These are phyloP conservation scores for Drosophila aldrichi DNA, from an alignment of 2,888 invertebrate species.

Conservation along the genomic window DNA sequence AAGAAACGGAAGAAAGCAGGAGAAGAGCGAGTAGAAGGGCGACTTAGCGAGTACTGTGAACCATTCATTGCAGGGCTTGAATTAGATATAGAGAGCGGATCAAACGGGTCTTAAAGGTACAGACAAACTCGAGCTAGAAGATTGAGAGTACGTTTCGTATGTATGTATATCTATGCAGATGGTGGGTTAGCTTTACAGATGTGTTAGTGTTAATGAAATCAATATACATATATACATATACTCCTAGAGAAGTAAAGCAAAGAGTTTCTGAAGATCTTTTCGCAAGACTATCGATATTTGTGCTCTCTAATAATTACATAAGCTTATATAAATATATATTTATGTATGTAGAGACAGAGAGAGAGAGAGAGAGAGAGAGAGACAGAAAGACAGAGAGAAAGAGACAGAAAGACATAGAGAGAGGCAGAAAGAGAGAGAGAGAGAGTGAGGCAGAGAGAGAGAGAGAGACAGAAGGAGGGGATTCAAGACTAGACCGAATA, in stretches of 20 bases:
- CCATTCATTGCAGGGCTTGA: background rate
- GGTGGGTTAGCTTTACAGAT: constrained; percentile 31
- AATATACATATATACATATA: constrained; percentile 50
- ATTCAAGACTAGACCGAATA: constrained; percentile 18
- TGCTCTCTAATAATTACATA: constrained; percentile 45
- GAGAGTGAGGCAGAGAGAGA: constrained; percentile 11
- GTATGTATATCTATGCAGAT: constrained; percentile 9
- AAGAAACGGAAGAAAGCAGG: constrained; percentile 37
- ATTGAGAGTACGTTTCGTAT: constrained; percentile 3
- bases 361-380: constrained; percentile 5
- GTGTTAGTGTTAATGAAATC: constrained; percentile 32
- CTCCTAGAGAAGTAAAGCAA: constrained; percentile 26
- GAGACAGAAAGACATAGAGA: constrained; percentile 10
- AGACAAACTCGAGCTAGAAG: background rate
- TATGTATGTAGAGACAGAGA: constrained; percentile 13
- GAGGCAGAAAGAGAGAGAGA: background rate
- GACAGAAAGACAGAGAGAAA: constrained; percentile 5
- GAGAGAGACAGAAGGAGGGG: background rate
- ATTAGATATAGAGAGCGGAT: background rate
- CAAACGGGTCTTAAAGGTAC: background rate
- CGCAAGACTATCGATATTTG: constrained; percentile 24
- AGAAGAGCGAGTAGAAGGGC: constrained; percentile 34
- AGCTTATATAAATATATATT: constrained; percentile 20
- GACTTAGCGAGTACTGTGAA: constrained; percentile 23
- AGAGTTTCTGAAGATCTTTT: constrained; percentile 13